Conservation (phyloP, 1,140 invertebrate genomes). For the Trinorchestia longiramus region DNA sequence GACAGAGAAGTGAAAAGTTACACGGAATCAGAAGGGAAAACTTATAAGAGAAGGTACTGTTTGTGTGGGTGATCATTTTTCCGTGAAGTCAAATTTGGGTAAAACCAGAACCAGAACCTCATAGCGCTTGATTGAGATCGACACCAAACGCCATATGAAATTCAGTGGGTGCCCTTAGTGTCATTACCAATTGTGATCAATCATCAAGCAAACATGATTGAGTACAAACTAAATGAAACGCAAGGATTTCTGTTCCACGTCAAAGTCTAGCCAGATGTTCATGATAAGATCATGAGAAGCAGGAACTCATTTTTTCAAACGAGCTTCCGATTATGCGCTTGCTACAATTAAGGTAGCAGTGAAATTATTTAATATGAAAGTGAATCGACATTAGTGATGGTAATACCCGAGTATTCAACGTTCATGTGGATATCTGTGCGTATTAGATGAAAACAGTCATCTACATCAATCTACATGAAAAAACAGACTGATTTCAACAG, state of each 20-base stretch:
- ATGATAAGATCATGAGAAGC: not conserved
- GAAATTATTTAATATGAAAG: not conserved
- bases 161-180: not conserved
- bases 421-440: too few relatives aligned
- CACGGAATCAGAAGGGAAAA: not conserved
- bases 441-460: too few relatives aligned
- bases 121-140: not conserved
- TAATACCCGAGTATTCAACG: too few relatives aligned
- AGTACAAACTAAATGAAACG: not conserved
- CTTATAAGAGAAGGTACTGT: not conserved
- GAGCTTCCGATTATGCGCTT: too few relatives aligned
- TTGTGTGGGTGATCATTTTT: not conserved
- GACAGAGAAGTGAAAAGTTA: not conserved
- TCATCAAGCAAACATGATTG: not conserved
- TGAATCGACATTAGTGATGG: not conserved
- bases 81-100: not conserved
- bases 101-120: too few relatives aligned
- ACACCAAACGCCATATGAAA: not conserved
- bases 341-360: not conserved
- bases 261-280: not conserved
- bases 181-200: not conserved
- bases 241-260: not conserved
- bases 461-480: too few relatives aligned
- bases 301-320: not conserved
- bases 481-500: too few relatives aligned